phyloP scores from a whole-genome alignment of 2,113 vertebrate genomes.

The Chunga burmeisteri region DNA sequence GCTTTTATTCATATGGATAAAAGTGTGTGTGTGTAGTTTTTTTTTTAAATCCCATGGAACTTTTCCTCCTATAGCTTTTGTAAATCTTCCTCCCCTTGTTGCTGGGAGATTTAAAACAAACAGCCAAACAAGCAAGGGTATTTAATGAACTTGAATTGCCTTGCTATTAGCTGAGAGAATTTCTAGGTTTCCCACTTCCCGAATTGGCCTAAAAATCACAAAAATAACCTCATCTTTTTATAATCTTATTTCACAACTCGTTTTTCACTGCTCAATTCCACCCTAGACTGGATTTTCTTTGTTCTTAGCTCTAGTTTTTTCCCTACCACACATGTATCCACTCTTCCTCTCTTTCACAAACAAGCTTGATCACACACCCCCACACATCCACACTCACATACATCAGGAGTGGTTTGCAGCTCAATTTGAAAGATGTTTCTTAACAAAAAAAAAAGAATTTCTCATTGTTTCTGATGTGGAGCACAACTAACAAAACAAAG shows the following conservation, averaged over 20 bases:
- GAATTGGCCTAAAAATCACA: slow-evolving; percentile 33
- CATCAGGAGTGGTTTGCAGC: slow-evolving; percentile 23
- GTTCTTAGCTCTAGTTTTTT: slow-evolving; percentile 18
- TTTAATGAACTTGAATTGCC: slow-evolving; percentile 51
- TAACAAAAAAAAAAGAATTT: neutral
- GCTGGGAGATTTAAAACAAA: slow-evolving; percentile 62
- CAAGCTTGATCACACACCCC: slow-evolving; percentile 35
- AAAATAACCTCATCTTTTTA: slow-evolving; percentile 32
- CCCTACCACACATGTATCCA: slow-evolving; percentile 26
- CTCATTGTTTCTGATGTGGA: slow-evolving; percentile 49
- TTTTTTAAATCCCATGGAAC: neutral
- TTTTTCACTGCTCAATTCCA: slow-evolving; percentile 33
- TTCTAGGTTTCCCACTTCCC: slow-evolving; percentile 58
- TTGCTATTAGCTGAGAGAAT: slow-evolving; percentile 24
- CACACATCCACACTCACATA: slow-evolving; percentile 15
- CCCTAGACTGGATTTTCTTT: slow-evolving; percentile 38
- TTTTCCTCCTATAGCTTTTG: neutral
- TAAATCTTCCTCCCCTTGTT: slow-evolving; percentile 36
- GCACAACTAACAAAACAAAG: slow-evolving; percentile 37
- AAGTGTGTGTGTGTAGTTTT: neutral
- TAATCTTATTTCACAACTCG: slow-evolving; percentile 29
- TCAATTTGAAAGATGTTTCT: slow-evolving; percentile 3
- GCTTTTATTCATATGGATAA: neutral
- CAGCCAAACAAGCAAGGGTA: neutral
- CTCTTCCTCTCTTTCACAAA: slow-evolving; percentile 32